phyloP scores from a whole-genome alignment of 2,797 vertebrate genomes.

The Esox masquinongy region DNA sequence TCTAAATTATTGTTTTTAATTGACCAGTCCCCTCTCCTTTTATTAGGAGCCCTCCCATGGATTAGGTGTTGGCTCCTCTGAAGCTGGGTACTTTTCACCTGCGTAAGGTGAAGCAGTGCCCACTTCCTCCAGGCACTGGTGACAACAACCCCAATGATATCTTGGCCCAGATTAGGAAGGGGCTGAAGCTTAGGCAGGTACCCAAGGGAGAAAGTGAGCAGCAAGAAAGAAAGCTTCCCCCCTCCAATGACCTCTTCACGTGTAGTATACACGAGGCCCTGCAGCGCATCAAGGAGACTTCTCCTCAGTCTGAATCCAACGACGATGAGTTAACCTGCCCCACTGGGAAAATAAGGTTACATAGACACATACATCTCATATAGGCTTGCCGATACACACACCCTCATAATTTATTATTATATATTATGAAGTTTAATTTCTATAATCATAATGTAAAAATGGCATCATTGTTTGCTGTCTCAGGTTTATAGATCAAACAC shows the following conservation, averaged over 20 bases:
- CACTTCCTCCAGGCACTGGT: slow-evolving; percentile 78
- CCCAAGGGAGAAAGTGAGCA: slow-evolving; percentile 74
- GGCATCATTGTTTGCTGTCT: no score
- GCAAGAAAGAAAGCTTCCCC: slow-evolving; percentile 58
- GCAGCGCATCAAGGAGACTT: slow-evolving; percentile 97
- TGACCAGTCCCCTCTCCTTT: not conserved
- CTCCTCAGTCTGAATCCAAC: slow-evolving; percentile 95
- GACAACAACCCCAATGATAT: slow-evolving; percentile 91
- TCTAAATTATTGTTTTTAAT: no score
- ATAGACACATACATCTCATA: not conserved
- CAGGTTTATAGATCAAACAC: no score
- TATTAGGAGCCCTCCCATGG: slow-evolving; percentile 94
- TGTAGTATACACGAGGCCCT: slow-evolving; percentile 96
- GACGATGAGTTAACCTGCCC: slow-evolving; percentile 85
- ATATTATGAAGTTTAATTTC: no score
- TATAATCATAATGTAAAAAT: no score
- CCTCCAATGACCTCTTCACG: slow-evolving; percentile 88
- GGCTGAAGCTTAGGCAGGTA: slow-evolving; percentile 92
- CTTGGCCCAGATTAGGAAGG: slow-evolving; percentile 95
- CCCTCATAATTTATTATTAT: not conserved
- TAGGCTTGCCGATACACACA: not conserved
- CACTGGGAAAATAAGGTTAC: no score
- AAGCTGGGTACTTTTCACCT: slow-evolving; percentile 97
- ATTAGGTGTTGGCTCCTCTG: slow-evolving; percentile 95
- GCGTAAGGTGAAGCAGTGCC: slow-evolving; percentile 89